Conservation (phyloP, 2,888 invertebrate species). For the Achlya flavicornis region DNA sequence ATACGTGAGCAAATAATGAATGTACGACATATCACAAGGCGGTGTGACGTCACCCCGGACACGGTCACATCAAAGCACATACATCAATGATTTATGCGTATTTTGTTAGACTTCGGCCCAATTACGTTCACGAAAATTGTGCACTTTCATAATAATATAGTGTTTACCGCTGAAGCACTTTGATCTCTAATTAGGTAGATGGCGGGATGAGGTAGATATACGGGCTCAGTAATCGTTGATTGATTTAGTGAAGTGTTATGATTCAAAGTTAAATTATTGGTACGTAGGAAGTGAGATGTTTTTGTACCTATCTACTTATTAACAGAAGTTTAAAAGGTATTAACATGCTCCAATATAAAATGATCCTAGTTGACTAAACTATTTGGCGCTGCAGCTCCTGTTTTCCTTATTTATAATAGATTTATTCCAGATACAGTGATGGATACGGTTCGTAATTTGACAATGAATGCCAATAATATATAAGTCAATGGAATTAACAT, state of each 20-base stretch:
- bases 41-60: constrained; percentile 75
- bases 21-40: constrained; percentile 73
- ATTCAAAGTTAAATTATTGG: constrained; percentile 25
- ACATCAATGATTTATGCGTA: constrained; percentile 75
- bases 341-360: no score
- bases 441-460: no score
- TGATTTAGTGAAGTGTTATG: constrained; percentile 57
- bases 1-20: constrained; percentile 81
- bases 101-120: constrained; percentile 75
- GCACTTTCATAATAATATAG: constrained; percentile 75
- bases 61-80: constrained; percentile 76
- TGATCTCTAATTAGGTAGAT: constrained; percentile 77
- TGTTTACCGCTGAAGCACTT: constrained; percentile 66
- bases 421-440: no score
- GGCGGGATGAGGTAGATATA: constrained; percentile 51
- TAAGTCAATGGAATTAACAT: no score
- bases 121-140: constrained; percentile 77
- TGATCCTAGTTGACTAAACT: no score
- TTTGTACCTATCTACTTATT: not conserved
- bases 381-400: no score
- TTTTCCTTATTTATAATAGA: no score
- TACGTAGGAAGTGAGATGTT: constrained; percentile 2
- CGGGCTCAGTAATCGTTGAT: constrained; percentile 56
- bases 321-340: no score
- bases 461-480: no score